Evolutionary conservation across 2,888 invertebrate species (phyloP).

Genomic region (Troides helena): DNA sequence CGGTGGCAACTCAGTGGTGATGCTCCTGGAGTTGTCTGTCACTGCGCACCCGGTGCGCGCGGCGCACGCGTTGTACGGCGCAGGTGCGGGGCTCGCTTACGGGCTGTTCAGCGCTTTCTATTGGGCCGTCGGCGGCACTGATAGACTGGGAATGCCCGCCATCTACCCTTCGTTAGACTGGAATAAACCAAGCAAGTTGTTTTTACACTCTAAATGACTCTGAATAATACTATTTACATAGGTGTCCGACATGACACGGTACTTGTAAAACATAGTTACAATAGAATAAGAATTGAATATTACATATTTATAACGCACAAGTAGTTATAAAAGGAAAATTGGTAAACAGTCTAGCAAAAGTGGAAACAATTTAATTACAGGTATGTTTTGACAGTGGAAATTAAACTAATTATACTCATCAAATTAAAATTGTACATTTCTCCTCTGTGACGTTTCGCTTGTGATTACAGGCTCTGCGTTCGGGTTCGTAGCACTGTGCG

Average conservation of each 20-base stretch:
- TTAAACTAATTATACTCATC: neutral
- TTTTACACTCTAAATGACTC: neutral
- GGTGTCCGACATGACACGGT: no score
- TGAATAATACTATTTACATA: neutral
- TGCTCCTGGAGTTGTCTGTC: conserved; percentile 86
- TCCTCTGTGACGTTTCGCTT: neutral
- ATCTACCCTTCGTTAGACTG: conserved; percentile 90
- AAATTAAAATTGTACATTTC: neutral
- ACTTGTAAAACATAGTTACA: no score
- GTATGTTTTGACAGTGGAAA: neutral
- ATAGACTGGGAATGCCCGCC: conserved; percentile 78
- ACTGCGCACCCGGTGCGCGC: conserved; percentile 86
- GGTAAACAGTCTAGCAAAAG: neutral
- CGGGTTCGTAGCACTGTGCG: conserved; percentile 69
- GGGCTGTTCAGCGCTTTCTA: conserved; percentile 75
- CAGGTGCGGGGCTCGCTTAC: conserved; percentile 79
- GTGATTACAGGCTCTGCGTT: conserved; percentile 56
- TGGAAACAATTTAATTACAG: neutral
- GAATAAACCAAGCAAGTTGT: conserved; percentile 79
- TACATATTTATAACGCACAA: no score
- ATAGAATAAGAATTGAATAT: no score
- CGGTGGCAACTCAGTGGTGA: conserved; percentile 86
- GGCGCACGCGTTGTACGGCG: conserved; percentile 82
- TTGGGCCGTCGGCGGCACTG: conserved; percentile 72
- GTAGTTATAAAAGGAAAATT: no score